Evolutionary conservation across 2,888 invertebrate genomes (phyloP).

Genomic region (Cantharis flavilabris): DNA sequence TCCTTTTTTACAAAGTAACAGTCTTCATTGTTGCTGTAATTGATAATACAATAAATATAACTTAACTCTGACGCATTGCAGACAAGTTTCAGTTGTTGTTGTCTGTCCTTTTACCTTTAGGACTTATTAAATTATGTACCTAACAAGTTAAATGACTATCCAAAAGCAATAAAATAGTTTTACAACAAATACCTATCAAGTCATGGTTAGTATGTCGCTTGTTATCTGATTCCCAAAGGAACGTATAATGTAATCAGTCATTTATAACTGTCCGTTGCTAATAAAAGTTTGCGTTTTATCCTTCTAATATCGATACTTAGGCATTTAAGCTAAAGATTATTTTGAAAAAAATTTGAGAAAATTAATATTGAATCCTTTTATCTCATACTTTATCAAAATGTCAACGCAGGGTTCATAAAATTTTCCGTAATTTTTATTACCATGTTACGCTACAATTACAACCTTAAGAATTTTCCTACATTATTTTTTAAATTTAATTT

Average conservation of each 20-base stretch:
- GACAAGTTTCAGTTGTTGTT: slow-evolving; percentile 9
- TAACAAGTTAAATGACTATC: not conserved
- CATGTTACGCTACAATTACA: not conserved
- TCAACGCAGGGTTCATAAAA: not conserved
- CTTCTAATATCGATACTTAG: not conserved
- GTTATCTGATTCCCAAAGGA: not conserved
- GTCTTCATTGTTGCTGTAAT: not conserved
- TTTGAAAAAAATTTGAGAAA: not conserved
- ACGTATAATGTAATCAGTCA: not conserved
- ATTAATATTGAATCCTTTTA: not conserved
- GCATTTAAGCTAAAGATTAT: not conserved
- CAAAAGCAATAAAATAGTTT: not conserved
- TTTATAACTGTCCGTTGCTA: not conserved
- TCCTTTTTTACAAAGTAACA: not conserved
- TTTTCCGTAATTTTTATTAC: not conserved
- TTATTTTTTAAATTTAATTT: not conserved
- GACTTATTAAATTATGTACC: not conserved
- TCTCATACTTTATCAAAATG: too few relatives aligned
- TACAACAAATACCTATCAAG: not conserved
- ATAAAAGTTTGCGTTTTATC: not conserved
- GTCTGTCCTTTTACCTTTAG: not conserved
- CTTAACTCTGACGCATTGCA: slow-evolving; percentile 25
- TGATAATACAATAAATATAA: slow-evolving; percentile 5
- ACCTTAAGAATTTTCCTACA: not conserved
- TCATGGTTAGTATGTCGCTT: not conserved